Evolutionary conservation across 2,113 vertebrate species (phyloP).

Genomic region (Polyodon spathula): DNA sequence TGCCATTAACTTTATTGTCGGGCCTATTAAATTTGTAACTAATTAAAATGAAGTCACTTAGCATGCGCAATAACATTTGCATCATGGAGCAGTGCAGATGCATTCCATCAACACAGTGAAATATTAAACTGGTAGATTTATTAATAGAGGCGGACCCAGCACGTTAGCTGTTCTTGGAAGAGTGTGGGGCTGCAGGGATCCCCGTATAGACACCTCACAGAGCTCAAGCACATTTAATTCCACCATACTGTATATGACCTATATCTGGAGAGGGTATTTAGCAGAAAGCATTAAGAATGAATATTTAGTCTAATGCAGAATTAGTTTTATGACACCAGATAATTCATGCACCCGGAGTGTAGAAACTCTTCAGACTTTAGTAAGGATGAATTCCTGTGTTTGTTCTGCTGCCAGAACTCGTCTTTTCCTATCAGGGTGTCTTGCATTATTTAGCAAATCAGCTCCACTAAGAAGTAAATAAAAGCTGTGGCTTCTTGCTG

Average conservation of each 20-base stretch:
- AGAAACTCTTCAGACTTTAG: slow-evolving; percentile 51
- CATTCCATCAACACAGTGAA: slow-evolving; percentile 70
- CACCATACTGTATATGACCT: slow-evolving; percentile 54
- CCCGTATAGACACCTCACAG: slow-evolving; percentile 34
- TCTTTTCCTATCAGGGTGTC: slow-evolving; percentile 24
- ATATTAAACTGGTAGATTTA: slow-evolving; percentile 70
- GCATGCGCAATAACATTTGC: slow-evolving; percentile 71
- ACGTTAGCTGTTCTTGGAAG: slow-evolving; percentile 29
- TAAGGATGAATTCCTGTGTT: slow-evolving; percentile 49
- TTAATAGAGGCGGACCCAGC: slow-evolving; percentile 58
- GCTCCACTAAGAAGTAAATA: slow-evolving; percentile 39
- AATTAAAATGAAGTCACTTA: slow-evolving; percentile 76
- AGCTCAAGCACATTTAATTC: slow-evolving; percentile 51
- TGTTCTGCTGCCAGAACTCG: slow-evolving; percentile 26
- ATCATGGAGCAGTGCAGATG: slow-evolving; percentile 75
- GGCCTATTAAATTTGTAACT: slow-evolving; percentile 71
- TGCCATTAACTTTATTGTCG: slow-evolving; percentile 57
- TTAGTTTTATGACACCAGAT: slow-evolving; percentile 63
- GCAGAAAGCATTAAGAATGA: slow-evolving; percentile 55
- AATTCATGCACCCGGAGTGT: slow-evolving; percentile 56
- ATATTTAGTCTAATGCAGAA: slow-evolving; percentile 72
- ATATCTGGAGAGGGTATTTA: slow-evolving; percentile 47
- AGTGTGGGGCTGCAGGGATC: slow-evolving; percentile 37
- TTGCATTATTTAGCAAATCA: slow-evolving; percentile 46
- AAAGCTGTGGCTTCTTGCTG: slow-evolving; percentile 19